Base-by-base conservation (phyloP, 1,140 invertebrate genomes). In the Lepidostoma basale region DNA sequence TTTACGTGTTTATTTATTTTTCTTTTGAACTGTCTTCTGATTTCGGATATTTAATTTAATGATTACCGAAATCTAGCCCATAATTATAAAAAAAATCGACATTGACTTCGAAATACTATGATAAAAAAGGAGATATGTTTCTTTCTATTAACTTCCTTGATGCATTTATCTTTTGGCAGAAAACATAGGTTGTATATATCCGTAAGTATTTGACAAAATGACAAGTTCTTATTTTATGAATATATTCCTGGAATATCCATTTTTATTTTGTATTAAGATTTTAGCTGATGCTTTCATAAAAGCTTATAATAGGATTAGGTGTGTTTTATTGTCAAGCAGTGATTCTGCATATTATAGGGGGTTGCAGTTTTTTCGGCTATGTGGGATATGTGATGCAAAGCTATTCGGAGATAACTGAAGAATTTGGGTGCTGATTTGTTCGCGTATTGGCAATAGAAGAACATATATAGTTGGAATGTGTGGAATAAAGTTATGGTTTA, bases 141-240 rank as follows among this genome's bases (percentile, higher is more conserved):
- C n/a, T n/a, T n/a, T n/a, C n/a, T n/a, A n/a, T n/a, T n/a, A n/a
- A n/a, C n/a, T n/a, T n/a, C n/a, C 22, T 49, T 49, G 22, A 5
- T 49, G 22, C 45, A 49, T 26, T 22, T 23, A 49, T 23, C 45
- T 23, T 49, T 10, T 10, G 22, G 25, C 16, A 56, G 52, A 56
- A 56, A 56, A 30, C 52, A 56, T 22, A 56, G 52, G 16, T 30
- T 56, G 30, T 36, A 56, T 56, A 56, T 56, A 4, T 56, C 52
- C n/a, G 52, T 56, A 56, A 56, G 52, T 56, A 8, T 18, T n/a
- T 22, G 18, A 2, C 2, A 45, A 9, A 3, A 9, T 18, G 16
- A 45, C 42, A 22, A 16, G 18, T 45, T 18, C 8, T 16, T 45
- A 45, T 45, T 2, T 9, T 45, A 9, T 2, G 14, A 16, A 18